Evolutionary conservation across 2,113 vertebrate species (phyloP).

Genomic region (Petroica traversi): DNA sequence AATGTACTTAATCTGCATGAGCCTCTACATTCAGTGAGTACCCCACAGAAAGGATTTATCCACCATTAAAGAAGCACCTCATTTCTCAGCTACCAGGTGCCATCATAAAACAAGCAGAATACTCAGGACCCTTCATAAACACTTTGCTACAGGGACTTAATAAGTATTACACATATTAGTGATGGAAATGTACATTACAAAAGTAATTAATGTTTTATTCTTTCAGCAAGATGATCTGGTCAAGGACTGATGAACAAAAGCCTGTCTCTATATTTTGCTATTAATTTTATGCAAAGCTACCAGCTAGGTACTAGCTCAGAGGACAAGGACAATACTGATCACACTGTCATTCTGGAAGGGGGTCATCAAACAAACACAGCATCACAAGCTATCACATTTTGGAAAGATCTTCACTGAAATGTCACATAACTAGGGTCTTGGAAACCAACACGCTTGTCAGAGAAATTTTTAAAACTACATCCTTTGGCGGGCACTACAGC

Average conservation of each 20-base stretch:
- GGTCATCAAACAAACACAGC: background rate
- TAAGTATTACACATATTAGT: background rate
- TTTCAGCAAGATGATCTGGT: background rate
- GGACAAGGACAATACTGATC: background rate
- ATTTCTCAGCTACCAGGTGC: background rate
- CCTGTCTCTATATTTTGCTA: background rate
- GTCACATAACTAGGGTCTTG: background rate
- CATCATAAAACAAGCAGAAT: background rate
- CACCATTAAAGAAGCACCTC: background rate
- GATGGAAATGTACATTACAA: background rate
- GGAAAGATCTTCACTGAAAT: background rate
- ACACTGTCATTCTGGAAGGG: background rate
- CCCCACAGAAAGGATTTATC: background rate
- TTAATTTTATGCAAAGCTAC: background rate
- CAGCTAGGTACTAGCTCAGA: background rate
- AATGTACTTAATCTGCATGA: background rate
- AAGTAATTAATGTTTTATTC: background rate
- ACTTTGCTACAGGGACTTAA: background rate
- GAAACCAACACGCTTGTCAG: background rate
- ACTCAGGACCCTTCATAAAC: background rate
- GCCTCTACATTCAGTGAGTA: background rate
- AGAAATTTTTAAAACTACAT: background rate
- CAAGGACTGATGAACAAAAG: background rate
- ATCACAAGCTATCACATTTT: background rate
- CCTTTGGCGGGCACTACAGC: background rate